Evolutionary conservation across 2,113 vertebrate genomes (phyloP).

Genomic region (Madoqua kirkii): DNA sequence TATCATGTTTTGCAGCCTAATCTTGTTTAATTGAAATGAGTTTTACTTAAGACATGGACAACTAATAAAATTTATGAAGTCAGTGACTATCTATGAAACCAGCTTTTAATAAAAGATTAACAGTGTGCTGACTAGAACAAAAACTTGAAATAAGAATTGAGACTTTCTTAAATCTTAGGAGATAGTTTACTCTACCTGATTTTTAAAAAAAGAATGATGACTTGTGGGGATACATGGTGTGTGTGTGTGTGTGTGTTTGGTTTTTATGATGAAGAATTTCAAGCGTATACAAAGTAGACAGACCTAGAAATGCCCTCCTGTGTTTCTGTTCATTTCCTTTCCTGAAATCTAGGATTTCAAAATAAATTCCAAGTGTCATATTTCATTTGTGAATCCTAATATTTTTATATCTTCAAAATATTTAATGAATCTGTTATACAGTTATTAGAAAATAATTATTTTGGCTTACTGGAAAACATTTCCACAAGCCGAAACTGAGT

Average conservation of each 20-base stretch:
- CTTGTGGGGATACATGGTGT: neutral
- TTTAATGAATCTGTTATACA: no score
- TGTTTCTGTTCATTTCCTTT: neutral
- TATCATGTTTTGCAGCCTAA: neutral
- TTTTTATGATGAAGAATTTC: neutral
- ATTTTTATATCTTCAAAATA: conserved; percentile 24
- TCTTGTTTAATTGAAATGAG: conserved; percentile 3
- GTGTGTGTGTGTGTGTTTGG: neutral
- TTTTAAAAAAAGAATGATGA: neutral
- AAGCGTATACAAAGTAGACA: neutral
- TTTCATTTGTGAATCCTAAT: conserved; percentile 31
- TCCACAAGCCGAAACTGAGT: no score
- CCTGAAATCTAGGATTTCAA: neutral
- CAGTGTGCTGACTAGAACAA: neutral
- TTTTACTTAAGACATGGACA: neutral
- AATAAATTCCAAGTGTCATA: neutral
- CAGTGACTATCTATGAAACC: neutral
- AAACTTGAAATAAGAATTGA: conserved; percentile 19
- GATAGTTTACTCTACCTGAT: neutral
- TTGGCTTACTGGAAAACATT: no score
- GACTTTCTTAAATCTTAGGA: neutral
- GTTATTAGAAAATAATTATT: no score
- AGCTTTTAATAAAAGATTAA: neutral
- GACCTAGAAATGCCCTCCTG: neutral
- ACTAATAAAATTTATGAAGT: neutral